Percentiles rank a stretch among this genome's conserved stretches.
Conservation (phyloP, 2,797 vertebrate genomes). For the Valencia hispanica region DNA sequence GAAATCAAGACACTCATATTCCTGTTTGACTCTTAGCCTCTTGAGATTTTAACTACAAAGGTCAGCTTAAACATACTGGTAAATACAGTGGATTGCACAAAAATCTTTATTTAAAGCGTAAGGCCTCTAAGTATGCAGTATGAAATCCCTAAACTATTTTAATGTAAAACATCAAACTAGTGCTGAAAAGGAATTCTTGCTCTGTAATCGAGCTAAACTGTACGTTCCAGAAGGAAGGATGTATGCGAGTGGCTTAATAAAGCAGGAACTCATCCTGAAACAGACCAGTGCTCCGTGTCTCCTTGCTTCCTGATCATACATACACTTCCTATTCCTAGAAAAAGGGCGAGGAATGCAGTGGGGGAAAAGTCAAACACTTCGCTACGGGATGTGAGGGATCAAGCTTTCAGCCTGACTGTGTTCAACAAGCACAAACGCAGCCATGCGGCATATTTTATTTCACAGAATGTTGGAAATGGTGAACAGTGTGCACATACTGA, state of each 20-base stretch:
- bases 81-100: constrained; percentile 31
- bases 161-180: constrained; percentile 1
- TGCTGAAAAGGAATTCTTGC: not conserved
- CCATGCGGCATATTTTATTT: constrained; percentile 1
- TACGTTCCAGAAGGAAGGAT: constrained; percentile 5
- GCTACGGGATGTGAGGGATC: constrained; percentile 30
- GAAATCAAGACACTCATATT: constrained; percentile 55
- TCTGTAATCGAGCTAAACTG: not conserved
- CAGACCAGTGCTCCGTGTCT: constrained; percentile 58
- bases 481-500: not conserved
- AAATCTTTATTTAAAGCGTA: not conserved
- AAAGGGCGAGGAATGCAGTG: constrained; percentile 48
- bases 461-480: not conserved
- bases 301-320: constrained; percentile 54
- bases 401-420: not conserved
- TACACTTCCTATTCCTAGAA: constrained; percentile 62
- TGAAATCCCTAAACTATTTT: not conserved
- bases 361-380: constrained; percentile 71
- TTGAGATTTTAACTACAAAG: constrained; percentile 51
- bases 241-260: constrained; percentile 7
- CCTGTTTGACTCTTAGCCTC: constrained; percentile 48
- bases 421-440: constrained; percentile 13
- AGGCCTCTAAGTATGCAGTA: not conserved
- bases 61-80: not conserved
- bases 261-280: constrained; percentile 45